Evolutionary conservation across 2,113 vertebrate species (phyloP).

Genomic region (Festucalex cinctus): DNA sequence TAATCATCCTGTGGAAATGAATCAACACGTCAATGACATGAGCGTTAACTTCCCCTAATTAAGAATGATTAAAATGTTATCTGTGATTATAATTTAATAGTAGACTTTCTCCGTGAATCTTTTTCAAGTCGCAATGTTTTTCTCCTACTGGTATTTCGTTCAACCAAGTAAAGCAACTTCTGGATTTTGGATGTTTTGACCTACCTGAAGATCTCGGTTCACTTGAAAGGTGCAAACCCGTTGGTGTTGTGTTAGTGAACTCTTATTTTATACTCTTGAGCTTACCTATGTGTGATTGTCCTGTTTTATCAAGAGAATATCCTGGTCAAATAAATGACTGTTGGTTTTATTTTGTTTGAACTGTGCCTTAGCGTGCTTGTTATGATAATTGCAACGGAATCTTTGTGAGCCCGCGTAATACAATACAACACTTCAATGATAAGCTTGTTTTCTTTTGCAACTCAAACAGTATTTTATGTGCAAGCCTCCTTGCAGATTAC

Average conservation of each 20-base stretch:
- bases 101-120: neutral
- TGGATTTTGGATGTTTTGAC: neutral
- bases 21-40: neutral
- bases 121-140: neutral
- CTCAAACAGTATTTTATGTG: too few relatives aligned
- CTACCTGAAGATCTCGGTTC: neutral
- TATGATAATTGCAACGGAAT: neutral
- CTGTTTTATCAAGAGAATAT: neutral
- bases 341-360: neutral
- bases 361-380: neutral
- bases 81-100: neutral
- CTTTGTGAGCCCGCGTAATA: neutral
- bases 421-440: neutral
- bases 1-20: constrained; percentile 14
- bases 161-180: neutral
- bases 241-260: neutral
- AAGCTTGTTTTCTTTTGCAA: neutral
- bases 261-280: neutral
- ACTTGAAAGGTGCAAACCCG: neutral
- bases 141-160: neutral
- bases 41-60: neutral
- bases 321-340: neutral
- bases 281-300: neutral
- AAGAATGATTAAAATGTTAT: neutral
- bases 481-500: too few relatives aligned